Evolutionary conservation across 2,113 vertebrate genomes (phyloP), one percentile per base, ranked within the genome.

Genomic region (Delphinus delphis): DNA sequence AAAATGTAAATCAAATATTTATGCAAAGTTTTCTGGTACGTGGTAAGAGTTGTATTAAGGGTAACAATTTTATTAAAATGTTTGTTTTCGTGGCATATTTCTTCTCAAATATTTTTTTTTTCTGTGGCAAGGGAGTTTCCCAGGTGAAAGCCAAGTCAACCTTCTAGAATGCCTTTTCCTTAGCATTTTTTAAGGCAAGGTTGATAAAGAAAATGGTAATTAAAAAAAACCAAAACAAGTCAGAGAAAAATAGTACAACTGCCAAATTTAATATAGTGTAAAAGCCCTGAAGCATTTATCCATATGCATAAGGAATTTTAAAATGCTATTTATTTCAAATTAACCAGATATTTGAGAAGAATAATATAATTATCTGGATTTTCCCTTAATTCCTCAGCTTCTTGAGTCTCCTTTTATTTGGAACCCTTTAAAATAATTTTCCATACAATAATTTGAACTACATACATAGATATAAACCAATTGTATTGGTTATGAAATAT

Each of bases 271-370:
- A 80, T 41, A 2, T 60, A 79, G 20, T 80, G 23, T 89, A n/a
- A 90, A 86, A 88, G 6, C 47, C 23, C 33, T 67, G 58, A 11
- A 73, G 18, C 83, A 28, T 80, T 92, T 97, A 73, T 81, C 14
- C 26, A 93, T n/a, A 92, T 62, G 85, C 9, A 60, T 73, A 96
- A 70, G 25, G 25, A 92, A 87, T 23, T 28, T 85, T 26, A 31
- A 31, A 95, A 82, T 70, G 67, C 58, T 62, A 25, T 89, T 88
- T 95, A 86, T 74, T 90, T 95, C 92, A n/a, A 91, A 76, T 87
- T 89, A 87, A 62, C 33, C 41, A 84, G 8, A n/a, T 80, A 67
- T 93, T 94, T 91, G 33, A 95, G 14, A 47, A 25, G 74, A 90
- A 67, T 83, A 60, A 87, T 81, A 41, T 44, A 83, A 88, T 96